A percentile compares a stretch with the other conserved stretches of the same genome.
Evolutionary conservation across 2,888 invertebrate species (phyloP).

Genomic region (Hedychridium roseum): DNA sequence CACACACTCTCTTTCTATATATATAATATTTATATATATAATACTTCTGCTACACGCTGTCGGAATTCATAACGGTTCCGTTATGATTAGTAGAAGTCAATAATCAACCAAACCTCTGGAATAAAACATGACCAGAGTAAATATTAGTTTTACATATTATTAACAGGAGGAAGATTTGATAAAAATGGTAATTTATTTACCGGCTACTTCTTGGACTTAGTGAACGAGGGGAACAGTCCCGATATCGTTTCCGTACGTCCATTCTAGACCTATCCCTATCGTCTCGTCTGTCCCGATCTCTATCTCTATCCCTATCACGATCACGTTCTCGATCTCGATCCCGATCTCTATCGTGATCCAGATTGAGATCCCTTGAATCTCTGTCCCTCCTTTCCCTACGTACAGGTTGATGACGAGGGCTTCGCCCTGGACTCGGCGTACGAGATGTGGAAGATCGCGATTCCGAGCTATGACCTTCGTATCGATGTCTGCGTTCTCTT

Average conservation of each 20-base stretch:
- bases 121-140: conserved; percentile 25
- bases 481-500: conserved; percentile 81
- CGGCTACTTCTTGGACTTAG: conserved; percentile 56
- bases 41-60: no score
- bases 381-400: conserved; percentile 55
- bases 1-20: no score
- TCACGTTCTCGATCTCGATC: conserved; percentile 37
- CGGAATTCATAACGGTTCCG: no score
- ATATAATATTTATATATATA: no score
- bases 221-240: conserved; percentile 53
- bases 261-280: conserved; percentile 56
- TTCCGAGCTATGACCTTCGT: conserved; percentile 64
- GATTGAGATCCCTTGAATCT: conserved; percentile 47
- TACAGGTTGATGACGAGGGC: conserved; percentile 46
- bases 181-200: conserved; percentile 29
- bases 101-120: conserved; percentile 60
- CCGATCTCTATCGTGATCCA: conserved; percentile 45
- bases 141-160: neutral
- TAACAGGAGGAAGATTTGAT: neutral
- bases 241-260: conserved; percentile 50
- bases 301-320: conserved; percentile 43
- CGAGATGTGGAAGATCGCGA: conserved; percentile 62
- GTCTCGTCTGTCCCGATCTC: conserved; percentile 51
- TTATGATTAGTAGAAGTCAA: conserved; percentile 35
- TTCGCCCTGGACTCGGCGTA: conserved; percentile 63